These are phyloP conservation scores for Diploptera punctata DNA, from an alignment of 2,888 invertebrate species.

Conservation along the genomic window DNA sequence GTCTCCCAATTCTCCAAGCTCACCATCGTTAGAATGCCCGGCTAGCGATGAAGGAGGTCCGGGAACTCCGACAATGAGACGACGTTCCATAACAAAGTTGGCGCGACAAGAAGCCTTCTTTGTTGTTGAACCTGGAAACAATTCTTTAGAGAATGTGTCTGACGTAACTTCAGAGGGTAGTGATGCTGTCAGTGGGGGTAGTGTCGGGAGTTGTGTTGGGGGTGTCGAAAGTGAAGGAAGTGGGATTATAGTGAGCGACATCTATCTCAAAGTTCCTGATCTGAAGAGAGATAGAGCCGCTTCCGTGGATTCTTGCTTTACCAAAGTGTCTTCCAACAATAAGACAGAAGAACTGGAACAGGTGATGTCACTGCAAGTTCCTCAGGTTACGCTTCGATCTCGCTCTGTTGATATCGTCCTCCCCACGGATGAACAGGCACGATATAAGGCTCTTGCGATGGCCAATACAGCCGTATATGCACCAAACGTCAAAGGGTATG, in stretches of 20 bases:
- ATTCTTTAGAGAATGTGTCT: constrained; percentile 73
- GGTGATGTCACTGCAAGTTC: constrained; percentile 50
- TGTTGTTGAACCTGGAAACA: constrained; percentile 64
- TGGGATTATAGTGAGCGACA: constrained; percentile 64
- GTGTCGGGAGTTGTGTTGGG: constrained; percentile 20
- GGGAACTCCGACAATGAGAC: constrained; percentile 42
- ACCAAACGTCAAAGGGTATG: constrained; percentile 16
- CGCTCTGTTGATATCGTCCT: constrained; percentile 88
- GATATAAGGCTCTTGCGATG: constrained; percentile 83
- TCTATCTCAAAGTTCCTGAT: constrained; percentile 82
- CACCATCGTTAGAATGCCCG: constrained; percentile 55
- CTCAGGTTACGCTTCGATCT: constrained; percentile 68
- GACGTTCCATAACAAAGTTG: constrained; percentile 72
- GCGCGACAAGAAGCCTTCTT: constrained; percentile 82
- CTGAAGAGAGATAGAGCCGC: constrained; percentile 84
- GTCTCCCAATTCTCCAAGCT: constrained; percentile 53
- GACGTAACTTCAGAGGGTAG: constrained; percentile 54
- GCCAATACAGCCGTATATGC: constrained; percentile 62
- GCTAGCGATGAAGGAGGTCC: constrained; percentile 19
- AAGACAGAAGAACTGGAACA: constrained; percentile 69
- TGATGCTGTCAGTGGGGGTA: constrained; percentile 46
- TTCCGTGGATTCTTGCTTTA: constrained; percentile 87
- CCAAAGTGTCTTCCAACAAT: constrained; percentile 70
- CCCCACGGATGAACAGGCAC: constrained; percentile 83
- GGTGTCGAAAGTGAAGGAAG: constrained; percentile 53